Evolutionary conservation across 2,888 invertebrate species (phyloP), one percentile per base, ranked within the genome.

Genomic region (Periphyllus acericola): DNA sequence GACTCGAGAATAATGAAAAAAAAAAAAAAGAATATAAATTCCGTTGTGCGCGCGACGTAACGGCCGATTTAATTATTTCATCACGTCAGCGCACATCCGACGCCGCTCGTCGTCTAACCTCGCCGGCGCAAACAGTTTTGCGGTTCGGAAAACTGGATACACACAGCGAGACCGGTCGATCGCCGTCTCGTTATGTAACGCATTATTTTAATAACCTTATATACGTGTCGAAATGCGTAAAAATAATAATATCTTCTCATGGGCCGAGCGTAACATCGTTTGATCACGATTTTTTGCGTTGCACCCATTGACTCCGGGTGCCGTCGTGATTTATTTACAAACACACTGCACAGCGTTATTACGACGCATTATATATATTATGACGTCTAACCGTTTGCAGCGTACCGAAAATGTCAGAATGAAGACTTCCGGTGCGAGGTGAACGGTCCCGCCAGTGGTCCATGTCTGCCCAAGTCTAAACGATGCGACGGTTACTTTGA

Each of bases 401-500:
- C 95, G 90, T 97, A 97, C 92, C 94, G 97, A 91, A 96, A 96
- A 91, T 98, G 98, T 92, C 95, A 96, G 92, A 91, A 94, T 25
- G 96, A 96, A 90, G 98, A 98, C 92, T 97, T 98, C 92, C 95
- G 95, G 91, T 98, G 98, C 92, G 96, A 96, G 86, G 92, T 93
- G 17, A 91, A 91, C 52, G 93, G 93, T 90, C 92, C 93, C 90
- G 95, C 95, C 90, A 94, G 94, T 89, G 96, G 96, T 34, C 95
- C 96, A 36, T 98, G 98, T 92, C 95, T 98, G 91, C 96, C 96
- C 80, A 95, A 95, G 92, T 95, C 95, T 90, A 97, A 97, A 92
- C 95, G 94, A 91, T 98, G 98, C 92, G 97, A 98, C 91, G 98
- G 98, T 91, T 95, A 95, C 91, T 95, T 94, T 91, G 98, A 98